Percentiles rank a stretch among this genome's conserved stretches.
Evolutionary conservation across 2,113 vertebrate genomes (phyloP).

Genomic region (Pionites leucogaster): DNA sequence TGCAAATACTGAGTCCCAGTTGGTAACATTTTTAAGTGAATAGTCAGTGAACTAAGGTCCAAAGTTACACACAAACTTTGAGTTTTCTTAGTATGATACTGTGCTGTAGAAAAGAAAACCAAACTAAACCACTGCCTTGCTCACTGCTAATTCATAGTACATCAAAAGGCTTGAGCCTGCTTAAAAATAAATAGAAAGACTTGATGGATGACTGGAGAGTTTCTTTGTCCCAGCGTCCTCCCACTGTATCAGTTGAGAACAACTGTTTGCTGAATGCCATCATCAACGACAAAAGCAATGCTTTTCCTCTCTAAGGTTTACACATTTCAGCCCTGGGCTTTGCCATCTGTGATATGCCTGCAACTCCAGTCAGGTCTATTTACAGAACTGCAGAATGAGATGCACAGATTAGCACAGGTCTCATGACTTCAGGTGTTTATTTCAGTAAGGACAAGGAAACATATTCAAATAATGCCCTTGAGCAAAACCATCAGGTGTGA

Average conservation of each 20-base stretch:
- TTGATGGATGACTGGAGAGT: not conserved
- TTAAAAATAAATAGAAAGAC: not conserved
- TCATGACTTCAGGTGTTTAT: not conserved
- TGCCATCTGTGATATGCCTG: not conserved
- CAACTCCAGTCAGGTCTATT: not conserved
- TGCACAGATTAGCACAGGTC: not conserved
- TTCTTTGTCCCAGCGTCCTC: not conserved
- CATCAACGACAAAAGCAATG: not conserved
- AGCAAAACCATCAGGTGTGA: not conserved
- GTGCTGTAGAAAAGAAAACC: not conserved
- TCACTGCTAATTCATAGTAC: not conserved
- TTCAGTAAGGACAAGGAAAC: not conserved
- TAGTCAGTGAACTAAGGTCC: not conserved
- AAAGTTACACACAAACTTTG: not conserved
- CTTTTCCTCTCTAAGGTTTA: not conserved
- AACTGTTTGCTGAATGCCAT: not conserved
- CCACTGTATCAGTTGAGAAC: not conserved
- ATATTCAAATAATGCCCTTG: not conserved
- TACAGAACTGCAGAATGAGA: not conserved
- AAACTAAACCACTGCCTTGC: rapidly evolving
- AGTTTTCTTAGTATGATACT: not conserved
- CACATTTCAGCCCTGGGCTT: not conserved
- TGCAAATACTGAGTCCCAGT: not conserved
- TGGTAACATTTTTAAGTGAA: not conserved
- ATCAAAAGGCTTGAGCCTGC: not conserved